Base-by-base conservation (phyloP, 2,113 vertebrate species). In the Lophotis ruficrista region DNA sequence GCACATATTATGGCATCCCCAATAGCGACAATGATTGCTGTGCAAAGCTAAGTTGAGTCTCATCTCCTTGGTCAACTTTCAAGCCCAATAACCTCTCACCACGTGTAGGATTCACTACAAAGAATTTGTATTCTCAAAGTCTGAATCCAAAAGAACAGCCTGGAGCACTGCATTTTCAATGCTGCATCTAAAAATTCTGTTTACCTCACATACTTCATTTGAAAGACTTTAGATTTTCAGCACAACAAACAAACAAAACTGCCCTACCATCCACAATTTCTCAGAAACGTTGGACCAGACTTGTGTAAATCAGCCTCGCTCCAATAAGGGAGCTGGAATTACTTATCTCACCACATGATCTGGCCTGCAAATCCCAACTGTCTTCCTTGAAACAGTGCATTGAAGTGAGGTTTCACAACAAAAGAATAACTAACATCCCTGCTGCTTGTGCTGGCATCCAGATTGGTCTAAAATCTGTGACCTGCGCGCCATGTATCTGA, bases 11-110 rank as follows among this genome's bases (percentile, higher is more conserved):
- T 66, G 70, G 54, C n/a, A 88, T 61, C 84, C 94, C n/a, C 78
- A 93, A 62, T 50, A 88, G 56, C 37, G 41, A 94, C 62, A 86
- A 86, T 25, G 69, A 83, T 10, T 83, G 85, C 65, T 96, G 50
- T 77, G 83, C 91, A 66, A 75, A 97, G 78, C 82, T 89, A 81
- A 56, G 27, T 11, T 4, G 2, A 83, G 62, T 90, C 53, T 48
- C 60, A 68, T 15, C 20, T 65, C 61, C 31, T 71, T 61, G 54
- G 33, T 72, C 58, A 53, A 41, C 10, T 90, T 62, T 30, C 51
- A 88, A 71, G n/a, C 23, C 72, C 0, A 78, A n/a, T 18, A 62
- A 50, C 38, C 23, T 83, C 9, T 4, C 23, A 51, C 25, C 2
- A 3, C 2, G 1, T 33, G 47, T 47, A 28, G 41, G 31, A 90